Evolutionary conservation across 2,113 vertebrate species (phyloP), one percentile per base, ranked within the genome.

Genomic region (Oenanthe melanoleuca): DNA sequence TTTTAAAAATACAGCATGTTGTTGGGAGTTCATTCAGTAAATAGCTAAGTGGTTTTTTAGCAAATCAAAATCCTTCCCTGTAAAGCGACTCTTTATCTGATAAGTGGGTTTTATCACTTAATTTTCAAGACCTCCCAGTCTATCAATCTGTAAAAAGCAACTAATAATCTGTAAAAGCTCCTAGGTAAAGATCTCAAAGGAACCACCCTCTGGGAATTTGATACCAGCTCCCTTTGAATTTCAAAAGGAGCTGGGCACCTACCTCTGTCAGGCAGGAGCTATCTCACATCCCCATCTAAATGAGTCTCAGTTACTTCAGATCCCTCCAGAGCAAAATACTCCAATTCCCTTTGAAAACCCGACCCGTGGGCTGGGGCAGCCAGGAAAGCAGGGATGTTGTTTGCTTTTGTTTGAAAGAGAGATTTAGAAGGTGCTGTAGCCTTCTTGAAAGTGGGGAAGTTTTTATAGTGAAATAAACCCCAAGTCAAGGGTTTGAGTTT

Each of bases 251-350:
- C 47, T 78, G 91, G 80, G 94, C 92, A 93, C 60, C 95, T 80
- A 72, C 70, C 44, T 85, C 93, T 80, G 47, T 90, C 91, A 56
- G 72, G 72, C 94, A 80, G 80, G 78, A 96, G 72, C 91, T 96
- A 96, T 96, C 92, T 88, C 80, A 73, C 83, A 92, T 94, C 95
- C 82, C 80, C 91, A 96, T 95, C 96, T 95, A 95, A 95, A 96
- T 90, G 88, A 93, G 90, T 73, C 92, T 96, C 14, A 9, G 24
- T 92, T 95, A 86, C 82, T 94, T 96, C 82, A 85, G 78, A 83
- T 82, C 79, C 33, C 56, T 93, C 67, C 56, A 23, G 60, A 93
- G 75, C 86, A 93, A 86, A 92, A 91, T 84, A 80, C 28, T 59
- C 92, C 60, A 56, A 13, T 78, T 95, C 52, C 86, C 77, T 97